Evolutionary conservation across 2,888 invertebrate genomes (phyloP), one percentile per base, ranked within the genome.

Genomic region (Bembecia ichneumoniformis): DNA sequence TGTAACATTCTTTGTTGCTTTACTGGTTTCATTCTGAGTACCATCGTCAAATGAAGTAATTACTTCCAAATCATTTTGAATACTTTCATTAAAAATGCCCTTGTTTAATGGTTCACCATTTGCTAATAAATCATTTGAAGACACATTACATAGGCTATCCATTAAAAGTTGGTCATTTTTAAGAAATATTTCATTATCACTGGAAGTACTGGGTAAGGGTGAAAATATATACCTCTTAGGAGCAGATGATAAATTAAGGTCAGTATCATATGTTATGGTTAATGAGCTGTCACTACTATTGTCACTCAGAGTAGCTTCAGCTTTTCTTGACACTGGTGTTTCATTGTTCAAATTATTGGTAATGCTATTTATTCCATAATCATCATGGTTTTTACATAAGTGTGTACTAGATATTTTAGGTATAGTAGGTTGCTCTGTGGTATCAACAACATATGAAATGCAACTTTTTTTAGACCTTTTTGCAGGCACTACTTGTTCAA

Each of bases 161-260:
- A 62, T 62, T 28, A 71, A 74, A 11, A 56, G 57, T 47, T 64
- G 49, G 46, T 74, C 74, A 68, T 78, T 77, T 62, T 63, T 64
- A 9, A 56, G 47, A 43, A 77, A 60, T 7, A 60, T 67, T 43
- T 65, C 58, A 47, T 48, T 59, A 48, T 76, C 70, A 50, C 13
- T 68, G 2, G 77, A 77, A 40, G 77, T 77, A 56, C 77, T 77
- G 3, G 77, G 77, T 20, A 68, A 35, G 3, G 76, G 77, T 13
- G 66, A 67, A 51, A 76, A 77, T 47, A 59, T 48, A 11, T 50
- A 52, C 43, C 52, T 53, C 7, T 46, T 57, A 0, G 16, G 43
- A 36, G 10, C 51, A 17, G 48, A 49, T 1, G 49, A 34, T 2
- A 36, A 15, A 34, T 51, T 50, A 17, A 43, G 54, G 28, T 53